Evolutionary conservation across 2,113 vertebrate genomes (phyloP).

Genomic region (Aix galericulata): DNA sequence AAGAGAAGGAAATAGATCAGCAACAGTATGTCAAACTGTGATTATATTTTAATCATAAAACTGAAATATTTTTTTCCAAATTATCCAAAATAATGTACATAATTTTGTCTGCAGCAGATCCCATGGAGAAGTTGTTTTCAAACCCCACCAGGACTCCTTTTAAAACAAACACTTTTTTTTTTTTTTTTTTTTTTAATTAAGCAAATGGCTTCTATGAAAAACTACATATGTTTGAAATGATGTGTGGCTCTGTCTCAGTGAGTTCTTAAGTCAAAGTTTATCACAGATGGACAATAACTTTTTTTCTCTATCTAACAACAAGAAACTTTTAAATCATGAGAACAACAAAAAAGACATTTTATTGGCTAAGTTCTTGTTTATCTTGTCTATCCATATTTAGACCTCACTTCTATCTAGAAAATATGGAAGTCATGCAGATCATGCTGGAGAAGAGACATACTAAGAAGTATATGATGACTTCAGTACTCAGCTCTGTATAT

Average conservation of each 20-base stretch:
- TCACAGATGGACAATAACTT: not conserved
- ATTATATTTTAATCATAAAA: not conserved
- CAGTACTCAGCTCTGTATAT: not conserved
- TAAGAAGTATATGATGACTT: not conserved
- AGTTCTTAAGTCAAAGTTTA: not conserved
- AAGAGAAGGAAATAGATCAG: not conserved
- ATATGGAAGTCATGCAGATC: not conserved
- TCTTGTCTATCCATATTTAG: not conserved
- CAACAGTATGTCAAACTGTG: not conserved
- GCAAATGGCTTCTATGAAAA: not conserved
- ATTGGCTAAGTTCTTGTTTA: not conserved
- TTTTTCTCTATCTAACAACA: not conserved
- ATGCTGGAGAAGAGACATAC: not conserved
- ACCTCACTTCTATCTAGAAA: not conserved
- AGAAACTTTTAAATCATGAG: not conserved
- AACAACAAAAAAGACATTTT: not conserved
- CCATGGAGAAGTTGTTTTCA: not conserved
- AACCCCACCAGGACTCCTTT: not conserved
- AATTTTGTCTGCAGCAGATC: not conserved
- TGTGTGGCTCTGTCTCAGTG: not conserved
- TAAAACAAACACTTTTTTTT: not conserved
- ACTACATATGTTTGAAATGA: not conserved
- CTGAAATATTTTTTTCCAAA: not conserved
- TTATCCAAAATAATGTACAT: not conserved
- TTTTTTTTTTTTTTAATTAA: not conserved